Evolutionary conservation across 2,888 invertebrate species (phyloP).

Genomic region (Poecilus cupreus): DNA sequence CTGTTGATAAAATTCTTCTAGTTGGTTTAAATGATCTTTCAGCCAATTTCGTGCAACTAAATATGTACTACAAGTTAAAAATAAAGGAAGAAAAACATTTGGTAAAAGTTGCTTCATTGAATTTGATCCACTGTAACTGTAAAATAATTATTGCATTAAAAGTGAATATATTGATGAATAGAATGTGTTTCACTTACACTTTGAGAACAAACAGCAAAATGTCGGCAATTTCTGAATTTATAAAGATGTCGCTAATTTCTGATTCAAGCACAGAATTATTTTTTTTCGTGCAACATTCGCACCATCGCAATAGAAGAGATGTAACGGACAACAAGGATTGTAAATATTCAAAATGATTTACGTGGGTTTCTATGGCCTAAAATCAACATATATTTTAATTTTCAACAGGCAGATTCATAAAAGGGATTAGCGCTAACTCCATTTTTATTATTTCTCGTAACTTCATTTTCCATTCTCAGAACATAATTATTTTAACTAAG

Average conservation of each 20-base stretch:
- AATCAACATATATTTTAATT: not conserved
- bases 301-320: constrained; percentile 64
- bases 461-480: no score
- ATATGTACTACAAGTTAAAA: constrained; percentile 27
- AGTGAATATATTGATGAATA: not conserved
- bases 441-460: no score
- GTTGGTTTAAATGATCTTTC: constrained; percentile 19
- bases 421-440: no score
- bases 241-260: constrained; percentile 16
- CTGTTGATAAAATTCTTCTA: constrained; percentile 21
- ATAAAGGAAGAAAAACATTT: constrained; percentile 6
- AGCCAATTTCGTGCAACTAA: constrained; percentile 22
- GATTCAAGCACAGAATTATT: not conserved
- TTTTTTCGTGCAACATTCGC: constrained; percentile 53
- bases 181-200: not conserved
- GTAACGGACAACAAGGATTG: constrained; percentile 63
- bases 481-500: no score
- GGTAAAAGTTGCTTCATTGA: constrained; percentile 30
- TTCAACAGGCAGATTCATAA: not conserved
- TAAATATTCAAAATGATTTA: constrained; percentile 63
- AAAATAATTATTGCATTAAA: constrained; percentile 4
- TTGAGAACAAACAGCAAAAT: not conserved
- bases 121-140: constrained; percentile 3
- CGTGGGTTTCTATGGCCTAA: constrained; percentile 62
- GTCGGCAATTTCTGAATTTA: not conserved